phyloP scores from a whole-genome alignment of 2,797 vertebrate species.

The Scolopax rusticola region DNA sequence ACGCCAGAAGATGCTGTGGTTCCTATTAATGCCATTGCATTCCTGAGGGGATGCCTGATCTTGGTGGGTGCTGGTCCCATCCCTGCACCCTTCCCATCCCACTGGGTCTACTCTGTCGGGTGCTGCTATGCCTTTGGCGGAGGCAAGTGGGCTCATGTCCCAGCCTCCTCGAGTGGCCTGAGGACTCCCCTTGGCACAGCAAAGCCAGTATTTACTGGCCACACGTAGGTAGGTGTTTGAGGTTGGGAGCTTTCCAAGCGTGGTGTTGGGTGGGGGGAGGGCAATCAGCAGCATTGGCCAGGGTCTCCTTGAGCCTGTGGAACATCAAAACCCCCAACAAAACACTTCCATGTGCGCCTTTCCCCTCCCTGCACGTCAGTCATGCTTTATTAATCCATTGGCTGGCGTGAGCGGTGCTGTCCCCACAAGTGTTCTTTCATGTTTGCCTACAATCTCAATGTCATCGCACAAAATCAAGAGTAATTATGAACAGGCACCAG shows the following conservation, averaged over 20 bases:
- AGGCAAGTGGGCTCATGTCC: fast-evolving
- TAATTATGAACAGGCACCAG: constrained; percentile 90
- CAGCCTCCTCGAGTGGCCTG: fast-evolving
- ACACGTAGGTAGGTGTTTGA: fast-evolving
- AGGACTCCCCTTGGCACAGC: neutral
- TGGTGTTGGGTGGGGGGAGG: neutral
- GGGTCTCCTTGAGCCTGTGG: constrained; percentile 58
- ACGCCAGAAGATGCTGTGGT: neutral
- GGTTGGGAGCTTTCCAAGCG: neutral
- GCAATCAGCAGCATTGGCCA: neutral
- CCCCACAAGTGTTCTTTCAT: constrained; percentile 81
- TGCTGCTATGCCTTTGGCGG: neutral
- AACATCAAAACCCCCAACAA: constrained; percentile 78
- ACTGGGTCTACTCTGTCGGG: fast-evolving
- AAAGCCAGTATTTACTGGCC: fast-evolving
- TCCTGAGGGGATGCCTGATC: neutral
- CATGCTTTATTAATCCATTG: constrained; percentile 76
- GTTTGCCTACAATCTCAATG: constrained; percentile 82
- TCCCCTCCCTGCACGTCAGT: constrained; percentile 57
- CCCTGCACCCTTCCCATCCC: too few relatives aligned
- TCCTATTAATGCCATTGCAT: neutral
- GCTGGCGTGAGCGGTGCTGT: constrained; percentile 59
- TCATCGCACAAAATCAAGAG: constrained; percentile 84
- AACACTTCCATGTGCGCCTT: constrained; percentile 80
- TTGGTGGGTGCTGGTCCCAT: neutral